phyloP scores from a whole-genome alignment of 2,888 invertebrate species.

The Cotesia congregata region DNA sequence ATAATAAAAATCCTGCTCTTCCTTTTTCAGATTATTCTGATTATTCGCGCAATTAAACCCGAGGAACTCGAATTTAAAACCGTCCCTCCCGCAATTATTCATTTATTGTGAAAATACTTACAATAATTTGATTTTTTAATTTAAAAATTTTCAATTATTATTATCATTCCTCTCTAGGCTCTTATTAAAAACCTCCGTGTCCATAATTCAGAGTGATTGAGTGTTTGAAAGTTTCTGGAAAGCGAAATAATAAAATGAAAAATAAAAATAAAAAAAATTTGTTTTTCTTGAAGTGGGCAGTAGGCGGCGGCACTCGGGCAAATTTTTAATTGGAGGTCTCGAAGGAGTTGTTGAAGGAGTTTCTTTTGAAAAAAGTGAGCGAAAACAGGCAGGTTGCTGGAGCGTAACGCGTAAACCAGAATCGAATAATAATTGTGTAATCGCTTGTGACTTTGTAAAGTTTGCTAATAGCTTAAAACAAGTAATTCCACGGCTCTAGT shows the following conservation, averaged over 20 bases:
- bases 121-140: no score
- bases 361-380: conserved; percentile 38
- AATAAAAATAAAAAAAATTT: background rate
- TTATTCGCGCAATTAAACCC: no score
- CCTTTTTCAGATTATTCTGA: background rate
- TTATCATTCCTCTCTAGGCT: no score
- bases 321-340: conserved; percentile 50
- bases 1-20: background rate
- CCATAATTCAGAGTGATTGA: background rate
- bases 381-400: conserved; percentile 22
- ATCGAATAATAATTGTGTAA: conserved; percentile 68
- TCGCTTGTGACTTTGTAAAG: conserved; percentile 62
- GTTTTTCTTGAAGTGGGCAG: background rate
- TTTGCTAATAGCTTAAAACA: conserved; percentile 63
- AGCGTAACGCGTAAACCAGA: conserved; percentile 44
- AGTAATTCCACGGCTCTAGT: conserved; percentile 49
- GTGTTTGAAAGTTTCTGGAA: background rate
- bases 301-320: conserved; percentile 6
- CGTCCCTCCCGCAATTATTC: no score
- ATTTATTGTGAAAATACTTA: no score
- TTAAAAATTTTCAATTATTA: no score
- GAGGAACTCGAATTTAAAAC: no score
- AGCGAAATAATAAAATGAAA: background rate
- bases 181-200: no score
- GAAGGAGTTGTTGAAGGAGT: conserved; percentile 37